Conservation (phyloP, 2,113 vertebrate species). For the Grus americana region DNA sequence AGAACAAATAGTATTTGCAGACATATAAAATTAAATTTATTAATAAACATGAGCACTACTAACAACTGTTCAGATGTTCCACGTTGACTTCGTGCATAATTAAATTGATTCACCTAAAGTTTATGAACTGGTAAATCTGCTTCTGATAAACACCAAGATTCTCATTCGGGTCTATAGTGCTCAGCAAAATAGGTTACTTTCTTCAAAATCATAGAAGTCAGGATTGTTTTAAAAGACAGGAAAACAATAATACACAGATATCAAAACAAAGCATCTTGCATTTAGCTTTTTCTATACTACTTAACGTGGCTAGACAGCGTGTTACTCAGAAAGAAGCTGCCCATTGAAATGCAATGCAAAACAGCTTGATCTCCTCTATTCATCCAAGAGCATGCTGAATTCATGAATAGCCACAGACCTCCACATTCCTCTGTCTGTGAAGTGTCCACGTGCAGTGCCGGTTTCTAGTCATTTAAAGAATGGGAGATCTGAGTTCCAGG, state of each 20-base stretch:
- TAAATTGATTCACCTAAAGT: neutral
- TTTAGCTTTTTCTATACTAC: neutral
- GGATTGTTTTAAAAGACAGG: neutral
- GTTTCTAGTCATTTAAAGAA: neutral
- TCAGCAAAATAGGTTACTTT: neutral
- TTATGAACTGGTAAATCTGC: neutral
- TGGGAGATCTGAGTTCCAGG: neutral
- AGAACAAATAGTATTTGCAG: neutral
- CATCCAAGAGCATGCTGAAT: neutral
- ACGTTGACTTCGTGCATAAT: neutral
- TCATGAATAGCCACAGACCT: neutral
- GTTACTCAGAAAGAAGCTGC: neutral
- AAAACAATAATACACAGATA: neutral
- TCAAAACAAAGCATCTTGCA: neutral
- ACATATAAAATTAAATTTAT: neutral
- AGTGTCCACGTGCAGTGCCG: fast-evolving
- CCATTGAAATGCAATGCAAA: neutral
- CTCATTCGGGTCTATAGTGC: neutral
- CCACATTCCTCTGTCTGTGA: neutral
- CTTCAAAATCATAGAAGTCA: neutral
- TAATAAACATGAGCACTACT: neutral
- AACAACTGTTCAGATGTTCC: neutral
- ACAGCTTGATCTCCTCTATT: neutral
- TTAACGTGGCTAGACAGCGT: neutral
- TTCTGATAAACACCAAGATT: neutral